Conservation (phyloP, 2,888 invertebrate species). For the Drosophila multiciliata region DNA sequence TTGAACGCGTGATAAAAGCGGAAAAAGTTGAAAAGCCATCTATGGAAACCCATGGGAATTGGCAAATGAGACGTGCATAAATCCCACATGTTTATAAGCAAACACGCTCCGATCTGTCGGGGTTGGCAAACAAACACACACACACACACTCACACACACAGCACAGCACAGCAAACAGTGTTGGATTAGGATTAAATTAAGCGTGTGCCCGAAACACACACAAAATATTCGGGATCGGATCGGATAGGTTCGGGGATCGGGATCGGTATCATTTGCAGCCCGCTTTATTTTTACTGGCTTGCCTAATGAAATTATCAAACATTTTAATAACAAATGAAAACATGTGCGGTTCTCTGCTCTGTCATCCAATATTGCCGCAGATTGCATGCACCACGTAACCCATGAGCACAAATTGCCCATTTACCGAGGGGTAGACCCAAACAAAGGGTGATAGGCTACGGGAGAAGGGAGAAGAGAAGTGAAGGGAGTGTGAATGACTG, state of each 20-base stretch:
- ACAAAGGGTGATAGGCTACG: conserved; percentile 22
- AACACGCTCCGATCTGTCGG: conserved; percentile 59
- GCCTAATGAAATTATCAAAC: conserved; percentile 82
- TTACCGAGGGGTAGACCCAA: conserved; percentile 14
- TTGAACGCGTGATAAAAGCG: conserved; percentile 61
- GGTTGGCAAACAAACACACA: background rate
- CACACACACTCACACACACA: conserved; percentile 71
- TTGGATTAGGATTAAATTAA: conserved; percentile 84
- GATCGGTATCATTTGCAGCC: conserved; percentile 12
- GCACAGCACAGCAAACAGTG: conserved; percentile 4
- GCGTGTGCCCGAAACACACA: conserved; percentile 69
- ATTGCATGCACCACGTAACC: conserved; percentile 61
- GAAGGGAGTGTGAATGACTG: conserved; percentile 7
- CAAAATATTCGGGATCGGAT: conserved; percentile 27
- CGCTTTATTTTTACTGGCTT: conserved; percentile 57
- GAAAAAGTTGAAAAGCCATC: conserved; percentile 47
- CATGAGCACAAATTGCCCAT: conserved; percentile 43
- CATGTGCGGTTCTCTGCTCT: conserved; percentile 75
- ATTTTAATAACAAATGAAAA: conserved; percentile 84
- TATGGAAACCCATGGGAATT: conserved; percentile 39
- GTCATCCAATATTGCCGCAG: conserved; percentile 49
- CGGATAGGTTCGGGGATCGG: background rate
- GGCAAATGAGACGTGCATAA: conserved; percentile 72
- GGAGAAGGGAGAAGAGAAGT: conserved; percentile 3
- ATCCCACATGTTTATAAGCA: conserved; percentile 82